Evolutionary conservation across 2,888 invertebrate genomes (phyloP).

Genomic region (Nowickia ferox): DNA sequence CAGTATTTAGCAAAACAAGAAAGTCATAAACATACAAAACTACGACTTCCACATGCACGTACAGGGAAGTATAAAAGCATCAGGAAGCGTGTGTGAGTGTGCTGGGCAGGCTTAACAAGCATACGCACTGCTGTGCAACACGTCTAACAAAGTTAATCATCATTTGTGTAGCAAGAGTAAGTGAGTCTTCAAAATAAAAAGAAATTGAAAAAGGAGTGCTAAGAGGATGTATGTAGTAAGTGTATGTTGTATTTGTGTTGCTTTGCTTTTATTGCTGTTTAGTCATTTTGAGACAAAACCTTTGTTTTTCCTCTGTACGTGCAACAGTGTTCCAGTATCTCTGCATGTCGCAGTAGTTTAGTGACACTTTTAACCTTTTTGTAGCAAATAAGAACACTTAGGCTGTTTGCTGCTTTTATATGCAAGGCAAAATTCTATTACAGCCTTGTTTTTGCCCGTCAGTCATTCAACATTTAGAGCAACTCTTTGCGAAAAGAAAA

Average conservation of each 20-base stretch:
- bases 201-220: conserved; percentile 41
- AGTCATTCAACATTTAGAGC: conserved; percentile 11
- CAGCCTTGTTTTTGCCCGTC: not conserved
- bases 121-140: conserved; percentile 48
- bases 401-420: conserved; percentile 29
- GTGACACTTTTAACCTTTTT: conserved; percentile 52
- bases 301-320: conserved; percentile 33
- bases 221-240: conserved; percentile 27
- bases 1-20: conserved; percentile 19
- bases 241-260: conserved; percentile 32
- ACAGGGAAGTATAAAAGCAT: not conserved
- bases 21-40: conserved; percentile 26
- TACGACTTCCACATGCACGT: conserved; percentile 38
- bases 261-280: conserved; percentile 24
- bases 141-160: conserved; percentile 58
- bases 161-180: conserved; percentile 8
- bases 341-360: conserved; percentile 27
- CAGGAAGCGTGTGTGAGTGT: not conserved
- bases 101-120: not conserved
- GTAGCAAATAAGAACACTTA: conserved; percentile 66
- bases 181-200: not conserved
- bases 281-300: conserved; percentile 9
- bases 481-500: conserved; percentile 4
- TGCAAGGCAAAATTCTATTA: conserved; percentile 28
- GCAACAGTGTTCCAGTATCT: conserved; percentile 30